Evolutionary conservation across 92 coral and sea anemone genomes (phyloP), one percentile per base, ranked within the genome.

Genomic region (Siderastrea siderea): DNA sequence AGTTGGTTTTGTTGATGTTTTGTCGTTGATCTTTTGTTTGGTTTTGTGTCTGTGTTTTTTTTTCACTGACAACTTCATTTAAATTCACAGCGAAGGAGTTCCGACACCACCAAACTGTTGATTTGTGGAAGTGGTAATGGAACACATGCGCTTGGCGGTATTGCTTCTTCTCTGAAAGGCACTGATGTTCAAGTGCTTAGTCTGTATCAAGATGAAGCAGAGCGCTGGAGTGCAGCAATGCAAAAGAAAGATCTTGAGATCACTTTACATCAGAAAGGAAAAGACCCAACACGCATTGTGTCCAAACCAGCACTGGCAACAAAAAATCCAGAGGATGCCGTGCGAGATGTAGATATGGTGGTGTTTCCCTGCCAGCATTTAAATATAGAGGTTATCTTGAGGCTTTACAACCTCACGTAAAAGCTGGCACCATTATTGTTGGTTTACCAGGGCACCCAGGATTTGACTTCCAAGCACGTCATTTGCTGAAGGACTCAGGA

Each of bases 391-490:
- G 63, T 83, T 88, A 77, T 50, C 78, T 93, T 2, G 67, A 91
- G 46, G 80, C 89, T 1, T 62, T 91, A 4, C 50, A 48, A 46
- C 94, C 92, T 49, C 68, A 79, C 62, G n/a, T 93, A 48, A 91
- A 88, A 68, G 93, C 94, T 50, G 96, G 96, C 1, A 81, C 74
- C 64, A 78, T 88, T 16, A 50, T 93, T 3, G 94, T 88, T n/a
- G 96, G 94, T 2, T 83, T 93, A 26, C 96, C 96, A 57, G 96
- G 96, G 44, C 59, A 52, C 47, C 85, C 94, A 8, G 92, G 96
- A 3, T 77, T 93, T 60, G 90, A 84, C 68, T 88, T 84, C 68
- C 90, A 93, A 57, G 92, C 66, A 15, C 86, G 79, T 16, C 58
- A 68, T 1, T 49, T 93, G 54, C 88, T 93, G 26, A 87, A 92